Base-by-base conservation (phyloP, 2,113 vertebrate genomes). In the Mesoclemmys tuberculata region DNA sequence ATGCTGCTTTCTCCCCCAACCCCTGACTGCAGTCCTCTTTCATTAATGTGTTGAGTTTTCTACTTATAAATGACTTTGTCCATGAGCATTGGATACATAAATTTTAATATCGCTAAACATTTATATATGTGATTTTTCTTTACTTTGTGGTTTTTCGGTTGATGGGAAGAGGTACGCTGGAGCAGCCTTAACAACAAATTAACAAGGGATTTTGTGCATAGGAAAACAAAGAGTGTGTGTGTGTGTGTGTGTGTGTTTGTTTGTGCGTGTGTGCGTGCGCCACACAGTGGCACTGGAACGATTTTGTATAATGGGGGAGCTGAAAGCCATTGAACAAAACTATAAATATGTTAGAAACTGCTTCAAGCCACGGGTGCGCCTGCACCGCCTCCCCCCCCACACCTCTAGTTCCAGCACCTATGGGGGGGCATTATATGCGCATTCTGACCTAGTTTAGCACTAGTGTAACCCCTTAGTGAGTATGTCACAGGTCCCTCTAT, bases 121-220 rank as follows among this genome's bases (percentile, higher is more conserved):
- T 49, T 27, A 52, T 26, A 52, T 26, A 82, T n/a, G 64, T 35
- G 18, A 8, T 24, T 16, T 79, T n/a, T 38, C 86, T 24, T 78
- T 27, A 75, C 3, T 82, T 79, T 19, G 10, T 10, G n/a, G 26
- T 1, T 91, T 74, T 75, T 74, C 27, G 21, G 10, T 84, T 79
- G 64, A 41, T 5, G 38, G 10, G 49, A 0, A 1, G 49, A 55
- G n/a, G 6, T 13, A 7, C 3, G 24, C 4, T 14, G 10, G 16
- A 83, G 13, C 3, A 26, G 10, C 61, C 51, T 41, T 81, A 55
- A 31, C 7, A 80, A 10, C 4, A 51, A 4, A 5, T 74, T 41
- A 22, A 11, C 68, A 74, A 41, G 22, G 68, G 18, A 41, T 74
- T 74, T 38, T 74, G 11, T 29, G 3, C 35, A 35, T n/a, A n/a